Conservation (phyloP, 1,140 invertebrate genomes). For the Halotydeus destructor region DNA sequence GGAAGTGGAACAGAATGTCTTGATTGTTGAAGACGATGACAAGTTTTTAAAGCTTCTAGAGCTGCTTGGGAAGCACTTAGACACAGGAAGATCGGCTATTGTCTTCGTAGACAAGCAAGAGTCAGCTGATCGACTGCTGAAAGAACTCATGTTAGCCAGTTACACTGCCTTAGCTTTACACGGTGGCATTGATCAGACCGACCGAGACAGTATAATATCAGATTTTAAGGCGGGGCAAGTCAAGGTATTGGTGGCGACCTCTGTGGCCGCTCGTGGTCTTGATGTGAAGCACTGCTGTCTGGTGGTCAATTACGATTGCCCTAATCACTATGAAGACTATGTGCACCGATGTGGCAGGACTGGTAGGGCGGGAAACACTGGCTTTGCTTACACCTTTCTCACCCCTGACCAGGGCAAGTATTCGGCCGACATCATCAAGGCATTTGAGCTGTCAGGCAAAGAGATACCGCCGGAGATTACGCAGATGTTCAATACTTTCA, state of each 20-base stretch:
- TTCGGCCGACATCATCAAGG: conserved; percentile 75
- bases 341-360: conserved; percentile 84
- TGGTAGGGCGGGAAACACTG: conserved; percentile 84
- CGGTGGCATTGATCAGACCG: conserved; percentile 97
- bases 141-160: conserved; percentile 88
- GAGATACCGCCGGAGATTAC: conserved; percentile 49
- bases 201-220: conserved; percentile 88
- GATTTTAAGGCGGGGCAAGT: conserved; percentile 88
- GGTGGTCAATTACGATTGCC: conserved; percentile 97
- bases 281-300: conserved; percentile 96
- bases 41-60: conserved; percentile 96
- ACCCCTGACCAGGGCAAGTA: conserved; percentile 81
- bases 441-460: conserved; percentile 58
- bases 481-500: conserved; percentile 70
- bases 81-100: conserved; percentile 69
- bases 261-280: conserved; percentile 83
- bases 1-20: conserved; percentile 85
- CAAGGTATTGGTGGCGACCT: conserved; percentile 57
- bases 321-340: conserved; percentile 99
- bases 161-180: conserved; percentile 91
- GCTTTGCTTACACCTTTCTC: conserved; percentile 85
- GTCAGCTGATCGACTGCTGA: conserved; percentile 77
- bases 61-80: conserved; percentile 47
- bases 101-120: conserved; percentile 99
- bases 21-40: conserved; percentile 78